Percentiles rank a stretch among this genome's conserved stretches.
Conservation (phyloP, 2,797 vertebrate genomes). For the Pangasius krempfi region DNA sequence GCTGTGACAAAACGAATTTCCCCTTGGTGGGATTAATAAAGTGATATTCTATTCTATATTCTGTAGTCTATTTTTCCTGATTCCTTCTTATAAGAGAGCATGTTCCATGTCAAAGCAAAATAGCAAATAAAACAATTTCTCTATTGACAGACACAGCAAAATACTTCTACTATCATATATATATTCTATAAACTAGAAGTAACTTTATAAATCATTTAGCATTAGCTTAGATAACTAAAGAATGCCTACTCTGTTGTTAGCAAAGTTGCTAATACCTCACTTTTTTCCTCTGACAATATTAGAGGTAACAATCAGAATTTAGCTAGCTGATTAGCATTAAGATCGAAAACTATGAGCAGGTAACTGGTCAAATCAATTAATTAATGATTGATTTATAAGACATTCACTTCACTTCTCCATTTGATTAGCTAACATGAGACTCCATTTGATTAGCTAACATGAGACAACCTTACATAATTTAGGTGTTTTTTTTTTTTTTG, state of each 20-base stretch:
- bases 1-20: no score
- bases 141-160: neutral
- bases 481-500: neutral
- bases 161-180: neutral
- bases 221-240: neutral
- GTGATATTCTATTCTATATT: no score
- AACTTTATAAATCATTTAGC: neutral
- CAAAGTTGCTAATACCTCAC: neutral
- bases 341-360: no score
- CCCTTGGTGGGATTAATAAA: no score
- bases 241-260: neutral
- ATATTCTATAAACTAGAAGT: neutral
- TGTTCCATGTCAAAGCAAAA: neutral
- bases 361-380: neutral
- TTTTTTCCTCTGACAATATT: neutral
- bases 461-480: neutral
- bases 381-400: neutral
- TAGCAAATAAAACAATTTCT: neutral
- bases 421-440: neutral
- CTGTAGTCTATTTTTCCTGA: neutral
- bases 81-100: neutral
- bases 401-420: neutral
- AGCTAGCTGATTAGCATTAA: neutral
- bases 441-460: neutral
- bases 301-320: neutral